A percentile compares a stretch with the other conserved stretches of the same genome.
Conservation (phyloP, 2,888 invertebrate genomes). For the Thereva unica region DNA sequence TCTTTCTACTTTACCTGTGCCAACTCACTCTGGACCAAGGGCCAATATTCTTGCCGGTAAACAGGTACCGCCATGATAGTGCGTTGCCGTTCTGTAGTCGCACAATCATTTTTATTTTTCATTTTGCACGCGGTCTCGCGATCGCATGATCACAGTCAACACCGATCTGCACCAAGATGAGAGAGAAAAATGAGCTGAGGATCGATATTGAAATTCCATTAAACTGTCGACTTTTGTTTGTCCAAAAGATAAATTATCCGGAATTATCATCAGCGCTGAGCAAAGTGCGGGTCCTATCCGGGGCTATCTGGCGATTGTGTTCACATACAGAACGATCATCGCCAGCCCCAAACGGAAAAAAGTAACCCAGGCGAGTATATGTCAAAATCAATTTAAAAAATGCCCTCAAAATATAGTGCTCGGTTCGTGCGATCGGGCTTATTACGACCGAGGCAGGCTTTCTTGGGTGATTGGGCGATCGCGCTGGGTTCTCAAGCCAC, state of each 20-base stretch:
- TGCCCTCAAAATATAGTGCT: neutral
- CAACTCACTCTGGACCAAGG: neutral
- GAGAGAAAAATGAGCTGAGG: constrained; percentile 14
- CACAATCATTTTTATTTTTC: no score
- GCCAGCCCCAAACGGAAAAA: no score
- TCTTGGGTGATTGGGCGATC: constrained; percentile 5
- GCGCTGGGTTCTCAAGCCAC: constrained; percentile 37
- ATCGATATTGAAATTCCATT: constrained; percentile 33
- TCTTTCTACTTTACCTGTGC: neutral
- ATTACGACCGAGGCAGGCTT: neutral
- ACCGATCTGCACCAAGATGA: neutral
- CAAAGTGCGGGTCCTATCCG: neutral
- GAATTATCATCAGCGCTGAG: neutral
- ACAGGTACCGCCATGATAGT: constrained; percentile 3
- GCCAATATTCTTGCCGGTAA: constrained; percentile 1
- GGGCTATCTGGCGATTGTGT: no score
- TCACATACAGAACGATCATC: no score
- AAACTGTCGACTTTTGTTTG: constrained; percentile 21
- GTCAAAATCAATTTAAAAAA: constrained; percentile 29
- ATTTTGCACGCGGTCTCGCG: no score
- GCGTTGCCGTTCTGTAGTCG: no score
- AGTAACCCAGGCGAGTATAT: neutral
- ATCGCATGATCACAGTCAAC: neutral
- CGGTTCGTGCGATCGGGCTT: constrained; percentile 15
- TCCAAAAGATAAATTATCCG: constrained; percentile 18